Percentiles rank a stretch among this genome's conserved stretches.
Conservation (phyloP, 30 jellyfish, hydroid and myxozoan species). For the Clytia hemisphaerica region DNA sequence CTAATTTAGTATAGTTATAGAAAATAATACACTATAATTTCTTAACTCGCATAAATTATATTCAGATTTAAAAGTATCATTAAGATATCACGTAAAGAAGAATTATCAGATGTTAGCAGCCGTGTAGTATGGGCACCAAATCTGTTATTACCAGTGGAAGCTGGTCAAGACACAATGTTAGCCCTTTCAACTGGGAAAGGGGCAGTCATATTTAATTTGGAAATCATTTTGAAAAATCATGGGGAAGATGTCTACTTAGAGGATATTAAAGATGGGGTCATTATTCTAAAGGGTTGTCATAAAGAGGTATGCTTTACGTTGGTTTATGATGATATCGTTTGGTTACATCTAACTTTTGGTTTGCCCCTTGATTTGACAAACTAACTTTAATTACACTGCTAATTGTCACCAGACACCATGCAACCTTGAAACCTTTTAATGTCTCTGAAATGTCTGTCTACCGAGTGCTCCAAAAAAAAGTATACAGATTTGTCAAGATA, state of each 20-base stretch:
- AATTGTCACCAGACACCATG: too few species aligned
- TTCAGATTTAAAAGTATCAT: background rate
- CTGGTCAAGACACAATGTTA: conserved; percentile 45
- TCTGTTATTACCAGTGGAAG: conserved; percentile 28
- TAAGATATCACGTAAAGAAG: conserved; percentile 11
- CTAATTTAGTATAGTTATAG: too few species aligned
- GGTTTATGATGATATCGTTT: too few species aligned
- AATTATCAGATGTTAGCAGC: conserved; percentile 22
- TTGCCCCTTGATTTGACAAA: too few species aligned
- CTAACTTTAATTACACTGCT: too few species aligned
- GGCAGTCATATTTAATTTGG: conserved; percentile 45
- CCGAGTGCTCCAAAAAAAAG: too few species aligned
- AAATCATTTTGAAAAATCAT: conserved; percentile 20
- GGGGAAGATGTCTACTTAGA: conserved; percentile 1
- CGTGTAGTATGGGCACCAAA: conserved; percentile 77
- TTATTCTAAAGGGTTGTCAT: conserved; percentile 46
- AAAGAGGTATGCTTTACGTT: conserved; percentile 53
- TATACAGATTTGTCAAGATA: too few species aligned
- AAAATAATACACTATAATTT: too few species aligned
- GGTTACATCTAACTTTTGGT: too few species aligned
- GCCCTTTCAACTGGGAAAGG: conserved; percentile 46
- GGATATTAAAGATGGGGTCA: conserved; percentile 41
- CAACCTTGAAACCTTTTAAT: too few species aligned
- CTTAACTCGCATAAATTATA: background rate
- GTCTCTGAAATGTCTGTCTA: too few species aligned